Base-by-base conservation (phyloP, 2,797 vertebrate species). In the Urosaurus nigricauda region DNA sequence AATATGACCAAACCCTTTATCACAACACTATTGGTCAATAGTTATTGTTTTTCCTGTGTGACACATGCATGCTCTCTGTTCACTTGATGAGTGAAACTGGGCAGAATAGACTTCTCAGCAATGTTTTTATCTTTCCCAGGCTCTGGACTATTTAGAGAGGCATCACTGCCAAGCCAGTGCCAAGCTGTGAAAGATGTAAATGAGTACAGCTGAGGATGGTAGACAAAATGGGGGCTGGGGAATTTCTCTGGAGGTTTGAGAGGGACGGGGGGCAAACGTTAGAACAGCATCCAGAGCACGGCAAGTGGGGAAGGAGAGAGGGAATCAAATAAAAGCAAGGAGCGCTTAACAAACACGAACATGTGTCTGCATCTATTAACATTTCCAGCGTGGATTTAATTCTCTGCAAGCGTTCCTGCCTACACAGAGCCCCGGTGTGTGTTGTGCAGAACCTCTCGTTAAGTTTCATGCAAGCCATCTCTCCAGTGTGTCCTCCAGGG, bases 341-440 rank as follows among this genome's bases (percentile, higher is more conserved):
- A 43, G 79, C 70, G 84, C 92, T 90, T 94, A 95, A 96, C 95
- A 96, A 97, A 96, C 93, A 96, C 85, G 96, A 97, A 97, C 96
- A 97, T 97, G 96, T 97, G 96, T 96, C 95, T 97, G 97, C 96
- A 97, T 97, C 96, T 96, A 97, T 97, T 97, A 97, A 97, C 96
- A 97, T 97, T 97, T 97, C 94, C 96, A 96, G 91, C 4, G 37
- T 87, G 26, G 91, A 92, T 96, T 97, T 96, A 96, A 97, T 97
- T 97, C 95, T 94, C 94, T 0, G 90, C 91, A 91, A 89, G 86
- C 47, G 85, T 89, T 93, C 9, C 95, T 93, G 92, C 95, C 96
- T 95, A 96, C 96, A 94, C 89, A 88, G 26, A 95, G 90, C 93
- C 92, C 63, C 40, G 2, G 65, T 68, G 90, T 93, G 77, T 68